These are phyloP conservation scores for Euglossa dilemma DNA, from an alignment of 1,140 invertebrate species.

Conservation along the genomic window DNA sequence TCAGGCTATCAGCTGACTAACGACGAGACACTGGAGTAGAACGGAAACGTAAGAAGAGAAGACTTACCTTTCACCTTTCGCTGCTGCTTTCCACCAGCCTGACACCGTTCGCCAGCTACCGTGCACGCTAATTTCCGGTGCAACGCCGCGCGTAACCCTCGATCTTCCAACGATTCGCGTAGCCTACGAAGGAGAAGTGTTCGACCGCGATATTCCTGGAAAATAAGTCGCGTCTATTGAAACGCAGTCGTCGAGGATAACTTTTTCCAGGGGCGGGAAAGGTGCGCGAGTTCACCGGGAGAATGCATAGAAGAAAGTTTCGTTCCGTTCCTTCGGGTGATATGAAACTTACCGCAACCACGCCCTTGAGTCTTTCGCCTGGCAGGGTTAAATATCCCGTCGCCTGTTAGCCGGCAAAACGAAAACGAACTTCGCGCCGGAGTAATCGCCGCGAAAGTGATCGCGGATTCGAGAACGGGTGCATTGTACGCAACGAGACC, in stretches of 20 bases:
- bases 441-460: constrained; percentile 53
- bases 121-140: constrained; percentile 47
- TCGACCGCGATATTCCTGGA: constrained; percentile 30
- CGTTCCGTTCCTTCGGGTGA: constrained; percentile 61
- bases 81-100: background rate
- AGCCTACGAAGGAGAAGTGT: too few species aligned
- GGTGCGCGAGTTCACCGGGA: constrained; percentile 52
- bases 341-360: constrained; percentile 69
- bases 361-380: constrained; percentile 61
- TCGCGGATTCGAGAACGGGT: constrained; percentile 16
- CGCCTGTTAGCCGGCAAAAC: constrained; percentile 5
- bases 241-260: constrained; percentile 49
- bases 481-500: background rate
- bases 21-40: constrained; percentile 57
- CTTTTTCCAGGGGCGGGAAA: constrained; percentile 41
- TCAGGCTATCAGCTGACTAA: constrained; percentile 65
- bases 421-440: constrained; percentile 57
- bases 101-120: background rate
- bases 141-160: background rate
- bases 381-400: constrained; percentile 62
- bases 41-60: constrained; percentile 50
- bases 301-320: constrained; percentile 70
- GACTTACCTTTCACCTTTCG: constrained; percentile 36
- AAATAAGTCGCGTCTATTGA: constrained; percentile 53
- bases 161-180: background rate